These are phyloP conservation scores for Pseudorasbora parva DNA, from an alignment of 2,113 vertebrate genomes.

Conservation along the genomic window DNA sequence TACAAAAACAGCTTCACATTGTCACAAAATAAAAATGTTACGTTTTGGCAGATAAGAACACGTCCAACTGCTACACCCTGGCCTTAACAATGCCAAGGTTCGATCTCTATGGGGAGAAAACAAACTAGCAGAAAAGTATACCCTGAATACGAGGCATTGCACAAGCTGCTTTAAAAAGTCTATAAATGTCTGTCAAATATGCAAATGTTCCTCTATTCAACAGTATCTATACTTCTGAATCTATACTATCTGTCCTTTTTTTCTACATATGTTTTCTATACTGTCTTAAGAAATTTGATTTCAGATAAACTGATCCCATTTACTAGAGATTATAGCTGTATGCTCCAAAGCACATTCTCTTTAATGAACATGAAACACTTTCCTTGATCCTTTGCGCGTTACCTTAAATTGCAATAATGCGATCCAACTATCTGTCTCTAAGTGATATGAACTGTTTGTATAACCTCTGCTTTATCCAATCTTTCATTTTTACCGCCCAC, in stretches of 20 bases:
- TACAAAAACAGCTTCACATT: too few relatives aligned
- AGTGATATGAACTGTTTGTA: background rate
- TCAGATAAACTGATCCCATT: background rate
- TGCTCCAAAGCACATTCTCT: background rate
- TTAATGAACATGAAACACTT: background rate
- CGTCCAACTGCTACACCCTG: too few relatives aligned
- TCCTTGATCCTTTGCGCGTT: background rate
- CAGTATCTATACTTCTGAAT: background rate
- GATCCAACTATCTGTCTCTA: background rate
- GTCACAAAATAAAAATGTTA: too few relatives aligned
- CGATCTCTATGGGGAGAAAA: too few relatives aligned
- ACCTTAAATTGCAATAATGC: background rate
- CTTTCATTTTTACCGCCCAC: slow-evolving; percentile 23
- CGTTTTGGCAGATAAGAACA: too few relatives aligned
- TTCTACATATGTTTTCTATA: background rate
- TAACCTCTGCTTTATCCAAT: slow-evolving; percentile 25
- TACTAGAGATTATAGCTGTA: background rate
- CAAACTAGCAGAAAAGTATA: too few relatives aligned
- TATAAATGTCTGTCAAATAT: background rate
- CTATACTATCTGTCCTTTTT: background rate
- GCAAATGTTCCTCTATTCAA: background rate
- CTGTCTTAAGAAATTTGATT: background rate
- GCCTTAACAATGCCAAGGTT: too few relatives aligned
- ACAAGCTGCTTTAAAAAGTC: background rate
- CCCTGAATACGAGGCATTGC: background rate